A percentile compares a stretch with the other conserved stretches of the same genome.
These are phyloP conservation scores for Holotrichia oblita DNA, from an alignment of 1,140 invertebrate species.

Conservation along the genomic window DNA sequence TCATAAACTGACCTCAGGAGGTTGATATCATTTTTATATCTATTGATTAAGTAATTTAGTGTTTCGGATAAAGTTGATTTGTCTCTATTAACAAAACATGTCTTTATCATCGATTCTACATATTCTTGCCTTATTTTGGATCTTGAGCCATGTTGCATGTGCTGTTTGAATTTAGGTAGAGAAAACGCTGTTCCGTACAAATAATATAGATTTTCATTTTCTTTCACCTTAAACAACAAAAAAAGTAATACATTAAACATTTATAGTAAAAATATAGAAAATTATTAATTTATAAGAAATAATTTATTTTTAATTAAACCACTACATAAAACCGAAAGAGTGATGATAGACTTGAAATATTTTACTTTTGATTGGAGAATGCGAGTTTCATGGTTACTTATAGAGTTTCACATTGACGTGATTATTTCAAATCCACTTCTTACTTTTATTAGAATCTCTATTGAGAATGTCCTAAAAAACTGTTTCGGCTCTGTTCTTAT, in stretches of 20 bases:
- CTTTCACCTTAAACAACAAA: conserved; percentile 18
- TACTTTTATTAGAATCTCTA: too few species aligned
- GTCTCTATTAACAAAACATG: background rate
- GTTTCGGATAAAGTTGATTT: background rate
- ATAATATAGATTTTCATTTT: conserved; percentile 2
- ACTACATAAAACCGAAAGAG: too few species aligned
- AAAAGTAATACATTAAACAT: background rate
- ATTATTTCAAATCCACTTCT: too few species aligned
- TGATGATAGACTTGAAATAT: too few species aligned
- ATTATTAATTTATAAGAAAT: too few species aligned
- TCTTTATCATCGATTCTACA: background rate
- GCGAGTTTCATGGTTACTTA: too few species aligned
- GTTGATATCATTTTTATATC: conserved; percentile 18
- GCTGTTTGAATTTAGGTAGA: background rate
- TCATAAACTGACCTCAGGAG: background rate
- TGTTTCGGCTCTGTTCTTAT: too few species aligned
- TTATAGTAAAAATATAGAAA: too few species aligned
- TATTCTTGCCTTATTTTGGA: background rate
- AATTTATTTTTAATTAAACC: too few species aligned
- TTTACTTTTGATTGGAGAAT: too few species aligned
- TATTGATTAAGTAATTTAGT: background rate
- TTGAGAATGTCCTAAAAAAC: too few species aligned
- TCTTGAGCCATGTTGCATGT: background rate
- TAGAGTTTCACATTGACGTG: too few species aligned
- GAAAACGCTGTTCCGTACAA: background rate